phyloP scores from a whole-genome alignment of 2,113 vertebrate genomes.

The Pycnonotus jocosus region DNA sequence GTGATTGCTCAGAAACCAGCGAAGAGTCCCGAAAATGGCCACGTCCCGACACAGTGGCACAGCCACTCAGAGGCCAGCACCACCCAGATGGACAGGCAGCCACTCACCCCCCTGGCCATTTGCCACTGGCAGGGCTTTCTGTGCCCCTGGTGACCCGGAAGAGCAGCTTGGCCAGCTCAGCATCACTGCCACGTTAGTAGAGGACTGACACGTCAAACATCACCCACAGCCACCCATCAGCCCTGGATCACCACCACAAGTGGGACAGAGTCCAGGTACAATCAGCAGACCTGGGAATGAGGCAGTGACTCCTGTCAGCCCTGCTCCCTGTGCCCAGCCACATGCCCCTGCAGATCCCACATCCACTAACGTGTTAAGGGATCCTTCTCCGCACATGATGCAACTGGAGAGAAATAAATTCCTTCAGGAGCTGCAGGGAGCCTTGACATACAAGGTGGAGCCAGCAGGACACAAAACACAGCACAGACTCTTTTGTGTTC shows the following conservation, averaged over 20 bases:
- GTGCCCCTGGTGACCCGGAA: not conserved
- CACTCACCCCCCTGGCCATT: accelerated
- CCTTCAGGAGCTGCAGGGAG: not conserved
- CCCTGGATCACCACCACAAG: not conserved
- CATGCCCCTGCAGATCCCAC: not conserved
- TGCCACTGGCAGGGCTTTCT: not conserved
- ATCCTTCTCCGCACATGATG: slow-evolving; percentile 33
- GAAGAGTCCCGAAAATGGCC: not conserved
- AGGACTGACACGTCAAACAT: accelerated
- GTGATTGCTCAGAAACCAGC: not conserved
- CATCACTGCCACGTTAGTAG: accelerated
- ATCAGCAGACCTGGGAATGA: accelerated
- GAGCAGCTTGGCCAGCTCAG: not conserved
- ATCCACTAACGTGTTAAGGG: not conserved
- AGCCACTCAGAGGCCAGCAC: not conserved
- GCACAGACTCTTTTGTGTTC: not conserved
- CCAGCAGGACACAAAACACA: not conserved
- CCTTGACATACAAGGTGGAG: not conserved
- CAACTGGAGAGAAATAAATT: slow-evolving; percentile 54
- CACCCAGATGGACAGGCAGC: accelerated
- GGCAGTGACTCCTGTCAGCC: not conserved
- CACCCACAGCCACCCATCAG: not conserved
- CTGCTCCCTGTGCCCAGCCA: not conserved
- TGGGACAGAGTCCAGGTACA: not conserved
- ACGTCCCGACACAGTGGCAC: accelerated